phyloP scores from a whole-genome alignment of 2,888 invertebrate genomes.

The Cacoxenus indagator region DNA sequence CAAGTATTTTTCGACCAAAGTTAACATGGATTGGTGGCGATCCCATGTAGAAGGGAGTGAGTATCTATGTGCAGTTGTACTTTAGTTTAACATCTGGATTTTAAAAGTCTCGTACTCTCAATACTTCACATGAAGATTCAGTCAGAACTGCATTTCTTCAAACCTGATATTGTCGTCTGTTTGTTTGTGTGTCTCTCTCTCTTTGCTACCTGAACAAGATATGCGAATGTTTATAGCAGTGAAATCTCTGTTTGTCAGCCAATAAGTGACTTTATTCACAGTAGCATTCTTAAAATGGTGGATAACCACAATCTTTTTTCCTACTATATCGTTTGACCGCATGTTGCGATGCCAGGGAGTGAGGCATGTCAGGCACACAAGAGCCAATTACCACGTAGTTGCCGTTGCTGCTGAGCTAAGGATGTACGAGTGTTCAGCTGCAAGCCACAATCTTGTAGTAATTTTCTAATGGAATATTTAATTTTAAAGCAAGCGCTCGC shows the following conservation, averaged over 20 bases:
- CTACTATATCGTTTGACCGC: conserved; percentile 14
- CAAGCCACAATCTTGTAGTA: conserved; percentile 65
- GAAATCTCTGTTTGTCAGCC: conserved; percentile 23
- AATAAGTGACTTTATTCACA: conserved; percentile 19
- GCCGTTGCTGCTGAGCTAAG: conserved; percentile 27
- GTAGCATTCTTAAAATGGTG: conserved; percentile 18
- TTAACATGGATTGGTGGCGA: no score
- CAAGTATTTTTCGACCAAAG: no score
- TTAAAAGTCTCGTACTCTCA: no score
- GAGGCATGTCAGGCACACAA: conserved; percentile 19
- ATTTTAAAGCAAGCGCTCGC: conserved; percentile 53
- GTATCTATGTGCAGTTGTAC: no score
- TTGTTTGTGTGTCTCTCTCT: conserved; percentile 5
- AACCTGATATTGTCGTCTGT: neutral
- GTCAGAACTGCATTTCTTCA: no score
- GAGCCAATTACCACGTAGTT: conserved; percentile 33
- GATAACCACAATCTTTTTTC: neutral
- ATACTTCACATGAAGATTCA: no score
- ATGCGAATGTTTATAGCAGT: conserved; percentile 16
- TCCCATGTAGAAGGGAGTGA: no score
- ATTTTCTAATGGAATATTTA: conserved; percentile 68
- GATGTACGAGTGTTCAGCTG: conserved; percentile 6
- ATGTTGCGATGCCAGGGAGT: neutral
- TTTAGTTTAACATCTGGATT: no score
- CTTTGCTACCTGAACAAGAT: conserved; percentile 17